These are phyloP conservation scores for Leuciscus waleckii DNA, from an alignment of 2,797 vertebrate genomes.

Conservation along the genomic window DNA sequence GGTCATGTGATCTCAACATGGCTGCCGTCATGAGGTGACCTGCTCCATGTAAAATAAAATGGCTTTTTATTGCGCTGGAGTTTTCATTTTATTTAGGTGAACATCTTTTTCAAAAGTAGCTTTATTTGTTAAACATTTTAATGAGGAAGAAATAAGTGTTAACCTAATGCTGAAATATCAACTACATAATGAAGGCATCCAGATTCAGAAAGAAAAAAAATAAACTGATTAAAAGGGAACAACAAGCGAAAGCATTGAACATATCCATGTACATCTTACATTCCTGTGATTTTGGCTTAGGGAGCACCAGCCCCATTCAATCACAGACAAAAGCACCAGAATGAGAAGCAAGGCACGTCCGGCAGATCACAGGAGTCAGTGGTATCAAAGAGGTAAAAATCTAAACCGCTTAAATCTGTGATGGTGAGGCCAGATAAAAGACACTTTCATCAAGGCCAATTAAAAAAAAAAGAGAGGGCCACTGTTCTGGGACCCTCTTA, in stretches of 20 bases:
- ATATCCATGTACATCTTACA: conserved; percentile 9
- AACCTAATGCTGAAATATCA: neutral
- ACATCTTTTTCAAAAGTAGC: neutral
- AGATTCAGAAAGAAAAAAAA: neutral
- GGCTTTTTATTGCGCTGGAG: neutral
- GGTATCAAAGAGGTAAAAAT: conserved; percentile 78
- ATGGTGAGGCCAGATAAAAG: conserved; percentile 67
- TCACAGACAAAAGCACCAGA: conserved; percentile 60
- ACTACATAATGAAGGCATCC: neutral
- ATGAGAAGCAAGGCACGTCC: conserved; percentile 69
- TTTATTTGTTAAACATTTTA: neutral
- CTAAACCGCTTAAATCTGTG: conserved; percentile 76
- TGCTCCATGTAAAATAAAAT: neutral
- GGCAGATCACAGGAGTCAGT: conserved; percentile 77
- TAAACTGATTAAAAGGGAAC: neutral
- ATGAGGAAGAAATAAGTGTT: neutral
- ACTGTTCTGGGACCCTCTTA: conserved; percentile 67
- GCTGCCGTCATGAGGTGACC: neutral
- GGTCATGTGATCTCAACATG: neutral
- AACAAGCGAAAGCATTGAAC: neutral
- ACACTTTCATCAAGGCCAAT: conserved; percentile 81
- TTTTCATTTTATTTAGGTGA: neutral
- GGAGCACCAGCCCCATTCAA: neutral
- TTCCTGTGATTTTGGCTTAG: conserved; percentile 25
- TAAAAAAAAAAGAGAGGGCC: conserved; percentile 70